Percentiles rank a stretch among this genome's conserved stretches.
phyloP scores from a whole-genome alignment of 2,888 invertebrate species.

The Hypselothyrea guttata region DNA sequence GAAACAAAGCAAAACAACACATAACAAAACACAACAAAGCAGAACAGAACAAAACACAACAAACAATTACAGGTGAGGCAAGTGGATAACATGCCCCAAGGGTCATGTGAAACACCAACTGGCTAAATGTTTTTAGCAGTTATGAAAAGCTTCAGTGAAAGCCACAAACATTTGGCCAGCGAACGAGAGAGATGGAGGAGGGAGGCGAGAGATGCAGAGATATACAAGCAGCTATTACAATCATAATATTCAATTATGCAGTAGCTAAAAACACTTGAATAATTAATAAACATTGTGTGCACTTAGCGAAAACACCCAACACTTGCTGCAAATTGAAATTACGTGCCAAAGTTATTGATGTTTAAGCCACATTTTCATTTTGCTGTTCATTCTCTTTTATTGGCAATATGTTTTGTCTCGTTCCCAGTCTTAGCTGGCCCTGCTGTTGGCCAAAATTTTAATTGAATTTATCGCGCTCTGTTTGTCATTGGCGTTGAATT shows the following conservation, averaged over 20 bases:
- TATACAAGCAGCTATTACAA: conserved; percentile 75
- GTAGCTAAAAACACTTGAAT: conserved; percentile 31
- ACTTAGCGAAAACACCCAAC: too few relatives aligned
- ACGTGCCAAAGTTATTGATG: too few relatives aligned
- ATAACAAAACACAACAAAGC: too few relatives aligned
- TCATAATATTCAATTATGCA: conserved; percentile 67
- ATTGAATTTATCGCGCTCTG: conserved; percentile 64
- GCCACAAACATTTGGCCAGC: too few relatives aligned
- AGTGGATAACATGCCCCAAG: conserved; percentile 55
- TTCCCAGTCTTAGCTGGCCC: conserved; percentile 15
- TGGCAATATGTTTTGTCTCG: too few relatives aligned
- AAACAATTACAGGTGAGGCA: conserved; percentile 67
- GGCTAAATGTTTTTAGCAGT: too few relatives aligned
- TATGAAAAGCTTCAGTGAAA: too few relatives aligned
- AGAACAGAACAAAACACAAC: conserved; percentile 25
- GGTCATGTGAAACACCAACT: not conserved
- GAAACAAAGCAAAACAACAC: not conserved
- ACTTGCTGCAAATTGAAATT: too few relatives aligned
- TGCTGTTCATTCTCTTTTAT: too few relatives aligned
- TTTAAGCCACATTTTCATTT: too few relatives aligned
- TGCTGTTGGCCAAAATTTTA: conserved; percentile 55
- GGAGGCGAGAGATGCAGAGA: too few relatives aligned
- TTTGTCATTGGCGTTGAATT: conserved; percentile 53
- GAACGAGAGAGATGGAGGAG: conserved; percentile 26
- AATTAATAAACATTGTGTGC: conserved; percentile 72